Percentiles rank a stretch among this genome's conserved stretches.
phyloP scores from a whole-genome alignment of 37 sponge, comb jelly and placozoan genomes.

The Bolinopsis microptera region DNA sequence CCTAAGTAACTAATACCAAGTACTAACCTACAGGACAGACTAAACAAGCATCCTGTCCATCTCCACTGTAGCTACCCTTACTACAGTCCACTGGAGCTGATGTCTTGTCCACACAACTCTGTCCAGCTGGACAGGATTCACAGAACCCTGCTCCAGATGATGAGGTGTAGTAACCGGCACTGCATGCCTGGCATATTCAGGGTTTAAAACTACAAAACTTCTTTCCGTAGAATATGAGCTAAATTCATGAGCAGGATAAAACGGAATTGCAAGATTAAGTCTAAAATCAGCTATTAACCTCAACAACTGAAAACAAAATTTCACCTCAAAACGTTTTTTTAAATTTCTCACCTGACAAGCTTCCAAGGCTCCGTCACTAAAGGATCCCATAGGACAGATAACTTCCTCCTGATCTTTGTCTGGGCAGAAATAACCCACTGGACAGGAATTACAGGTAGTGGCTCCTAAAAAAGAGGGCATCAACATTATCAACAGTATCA shows the following conservation, averaged over 20 bases:
- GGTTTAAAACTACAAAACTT: neutral
- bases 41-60: neutral
- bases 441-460: neutral
- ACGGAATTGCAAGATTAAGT: too few relatives aligned
- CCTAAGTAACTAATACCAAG: too few relatives aligned
- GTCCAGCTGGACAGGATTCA: slow-evolving; percentile 43
- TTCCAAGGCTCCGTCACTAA: neutral
- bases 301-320: too few relatives aligned
- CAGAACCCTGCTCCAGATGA: neutral
- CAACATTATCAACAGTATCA: neutral
- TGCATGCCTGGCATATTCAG: slow-evolving; percentile 6
- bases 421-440: neutral
- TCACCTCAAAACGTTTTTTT: too few relatives aligned
- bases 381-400: neutral
- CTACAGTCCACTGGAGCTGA: neutral
- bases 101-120: slow-evolving; percentile 14
- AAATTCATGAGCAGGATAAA: neutral
- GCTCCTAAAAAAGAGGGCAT: neutral
- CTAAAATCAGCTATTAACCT: too few relatives aligned
- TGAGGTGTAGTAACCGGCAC: slow-evolving; percentile 36
- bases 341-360: slow-evolving; percentile 47
- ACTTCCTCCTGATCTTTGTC: neutral
- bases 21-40: neutral
- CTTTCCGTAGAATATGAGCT: neutral
- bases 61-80: neutral